Conservation (phyloP, 2,797 vertebrate genomes). For the Enteromius anoplus region DNA sequence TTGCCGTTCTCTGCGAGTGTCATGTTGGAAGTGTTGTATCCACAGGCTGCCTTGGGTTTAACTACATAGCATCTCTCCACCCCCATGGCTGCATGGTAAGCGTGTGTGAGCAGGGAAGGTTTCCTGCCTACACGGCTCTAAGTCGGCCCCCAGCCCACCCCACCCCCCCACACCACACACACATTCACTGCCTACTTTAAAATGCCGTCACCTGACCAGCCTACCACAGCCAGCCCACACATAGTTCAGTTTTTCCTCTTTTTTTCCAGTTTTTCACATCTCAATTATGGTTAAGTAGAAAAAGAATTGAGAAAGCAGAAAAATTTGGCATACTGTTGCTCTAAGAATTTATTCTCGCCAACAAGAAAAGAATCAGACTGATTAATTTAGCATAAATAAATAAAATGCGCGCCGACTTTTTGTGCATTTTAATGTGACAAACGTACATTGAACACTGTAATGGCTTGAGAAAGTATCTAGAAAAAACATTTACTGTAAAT, state of each 20-base stretch:
- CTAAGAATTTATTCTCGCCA: not conserved
- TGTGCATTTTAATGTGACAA: not conserved
- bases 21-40: conserved; percentile 63
- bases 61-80: conserved; percentile 70
- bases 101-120: conserved; percentile 58
- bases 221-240: conserved; percentile 47
- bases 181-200: conserved; percentile 56
- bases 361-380: conserved; percentile 19
- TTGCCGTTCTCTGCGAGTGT: conserved; percentile 58
- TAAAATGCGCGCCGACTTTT: not conserved
- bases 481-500: too few species aligned
- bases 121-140: conserved; percentile 60
- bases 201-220: conserved; percentile 55
- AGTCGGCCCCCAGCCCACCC: conserved; percentile 50
- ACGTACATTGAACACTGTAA: not conserved
- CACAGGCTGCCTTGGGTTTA: conserved; percentile 65
- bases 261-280: conserved; percentile 37
- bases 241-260: conserved; percentile 38
- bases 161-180: conserved; percentile 35
- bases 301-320: conserved; percentile 9
- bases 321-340: not conserved
- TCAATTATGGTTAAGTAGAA: conserved; percentile 4
- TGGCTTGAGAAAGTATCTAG: not conserved
- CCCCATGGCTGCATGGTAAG: conserved; percentile 64
- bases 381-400: not conserved